Evolutionary conservation across 1,140 invertebrate species (phyloP).

Genomic region (Drosophila teissieri): DNA sequence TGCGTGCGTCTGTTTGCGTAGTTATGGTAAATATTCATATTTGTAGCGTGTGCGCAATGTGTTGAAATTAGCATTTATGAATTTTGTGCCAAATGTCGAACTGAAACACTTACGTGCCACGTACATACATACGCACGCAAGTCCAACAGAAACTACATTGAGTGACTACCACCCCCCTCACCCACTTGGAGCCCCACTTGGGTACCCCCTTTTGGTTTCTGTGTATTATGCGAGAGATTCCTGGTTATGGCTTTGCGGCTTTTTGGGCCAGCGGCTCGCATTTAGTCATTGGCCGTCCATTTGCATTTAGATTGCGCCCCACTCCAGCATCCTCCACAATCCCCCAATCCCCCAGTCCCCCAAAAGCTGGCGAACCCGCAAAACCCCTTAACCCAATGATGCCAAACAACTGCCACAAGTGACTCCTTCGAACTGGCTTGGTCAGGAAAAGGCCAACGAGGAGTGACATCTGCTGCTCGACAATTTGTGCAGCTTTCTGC

Average conservation of each 20-base stretch:
- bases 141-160: conserved; percentile 43
- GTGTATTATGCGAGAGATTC: conserved; percentile 78
- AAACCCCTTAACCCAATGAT: conserved; percentile 23
- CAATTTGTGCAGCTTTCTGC: conserved; percentile 63
- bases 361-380: neutral
- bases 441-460: conserved; percentile 31
- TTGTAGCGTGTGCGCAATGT: conserved; percentile 83
- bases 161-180: conserved; percentile 52
- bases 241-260: conserved; percentile 77
- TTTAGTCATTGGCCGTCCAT: conserved; percentile 68
- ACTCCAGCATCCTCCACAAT: neutral
- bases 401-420: conserved; percentile 31
- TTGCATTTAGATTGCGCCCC: conserved; percentile 78
- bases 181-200: conserved; percentile 36
- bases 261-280: conserved; percentile 65
- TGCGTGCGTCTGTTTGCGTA: conserved; percentile 64
- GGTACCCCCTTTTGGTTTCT: conserved; percentile 15
- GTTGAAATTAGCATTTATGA: conserved; percentile 84
- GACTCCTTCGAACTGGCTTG: conserved; percentile 51
- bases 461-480: conserved; percentile 69
- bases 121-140: conserved; percentile 28
- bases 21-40: conserved; percentile 84
- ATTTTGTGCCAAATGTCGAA: conserved; percentile 79
- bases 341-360: no score
- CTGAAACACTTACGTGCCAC: conserved; percentile 51